Evolutionary conservation across 2,888 invertebrate species (phyloP).

Genomic region (Lobophora halterata): DNA sequence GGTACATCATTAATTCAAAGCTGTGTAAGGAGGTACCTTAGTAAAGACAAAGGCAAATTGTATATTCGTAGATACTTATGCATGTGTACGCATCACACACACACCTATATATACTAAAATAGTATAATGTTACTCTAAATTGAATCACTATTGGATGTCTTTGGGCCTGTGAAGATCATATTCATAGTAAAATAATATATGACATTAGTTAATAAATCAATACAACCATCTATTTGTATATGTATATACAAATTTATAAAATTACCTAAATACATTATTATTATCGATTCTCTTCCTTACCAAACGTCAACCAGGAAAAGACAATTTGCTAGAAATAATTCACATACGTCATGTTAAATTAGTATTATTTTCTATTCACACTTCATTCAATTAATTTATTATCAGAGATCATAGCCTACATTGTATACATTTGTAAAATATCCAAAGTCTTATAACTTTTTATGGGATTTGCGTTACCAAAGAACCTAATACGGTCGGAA

Average conservation of each 20-base stretch:
- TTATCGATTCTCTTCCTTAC: constrained; percentile 34
- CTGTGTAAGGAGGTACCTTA: too few relatives aligned
- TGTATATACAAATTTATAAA: constrained; percentile 73
- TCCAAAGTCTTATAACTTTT: too few relatives aligned
- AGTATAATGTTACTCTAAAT: constrained; percentile 6
- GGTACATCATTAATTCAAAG: too few relatives aligned
- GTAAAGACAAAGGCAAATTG: too few relatives aligned
- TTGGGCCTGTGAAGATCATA: constrained; percentile 36
- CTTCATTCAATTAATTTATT: neutral
- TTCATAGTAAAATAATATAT: constrained; percentile 29
- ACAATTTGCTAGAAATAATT: constrained; percentile 24
- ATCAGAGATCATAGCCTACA: too few relatives aligned
- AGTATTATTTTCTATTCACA: neutral
- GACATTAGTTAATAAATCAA: constrained; percentile 35
- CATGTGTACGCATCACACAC: neutral
- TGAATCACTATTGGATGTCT: constrained; percentile 18
- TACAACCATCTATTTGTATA: constrained; percentile 36
- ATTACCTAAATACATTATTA: constrained; percentile 46
- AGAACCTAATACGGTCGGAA: too few relatives aligned
- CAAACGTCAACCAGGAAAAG: constrained; percentile 16
- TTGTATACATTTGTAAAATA: too few relatives aligned
- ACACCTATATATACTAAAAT: neutral
- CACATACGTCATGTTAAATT: constrained; percentile 15
- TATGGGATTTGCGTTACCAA: too few relatives aligned
- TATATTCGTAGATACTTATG: constrained; percentile 2